These are phyloP conservation scores for Actinemys pallida DNA, from an alignment of 2,113 vertebrate genomes.

Conservation along the genomic window DNA sequence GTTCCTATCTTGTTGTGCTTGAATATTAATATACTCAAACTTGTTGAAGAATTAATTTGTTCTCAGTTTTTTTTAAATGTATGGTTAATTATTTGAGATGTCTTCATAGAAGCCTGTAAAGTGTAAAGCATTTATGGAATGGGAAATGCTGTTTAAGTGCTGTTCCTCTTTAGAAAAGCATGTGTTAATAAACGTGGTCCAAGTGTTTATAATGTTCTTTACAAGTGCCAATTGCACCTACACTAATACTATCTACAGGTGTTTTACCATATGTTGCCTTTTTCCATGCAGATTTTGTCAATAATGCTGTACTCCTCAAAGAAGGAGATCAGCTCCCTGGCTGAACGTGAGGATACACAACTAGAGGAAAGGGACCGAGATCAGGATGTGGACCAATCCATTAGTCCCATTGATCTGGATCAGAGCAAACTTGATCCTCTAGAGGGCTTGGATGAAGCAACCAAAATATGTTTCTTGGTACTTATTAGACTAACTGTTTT, in stretches of 20 bases:
- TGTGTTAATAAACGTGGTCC: not conserved
- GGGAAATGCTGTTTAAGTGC: not conserved
- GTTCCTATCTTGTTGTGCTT: not conserved
- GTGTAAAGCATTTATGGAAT: not conserved
- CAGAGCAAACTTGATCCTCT: slow-evolving; percentile 90
- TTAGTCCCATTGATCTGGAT: slow-evolving; percentile 81
- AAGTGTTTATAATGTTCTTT: not conserved
- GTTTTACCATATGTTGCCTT: slow-evolving; percentile 7
- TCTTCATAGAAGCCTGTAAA: slow-evolving; percentile 2
- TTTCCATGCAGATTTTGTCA: slow-evolving; percentile 85
- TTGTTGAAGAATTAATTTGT: not conserved
- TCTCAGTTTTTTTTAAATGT: not conserved
- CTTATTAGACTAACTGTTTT: not conserved
- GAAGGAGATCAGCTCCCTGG: slow-evolving; percentile 88
- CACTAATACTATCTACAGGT: slow-evolving; percentile 4
- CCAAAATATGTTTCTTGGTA: slow-evolving; percentile 97
- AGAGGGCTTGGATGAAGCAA: slow-evolving; percentile 95
- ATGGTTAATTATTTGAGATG: not conserved
- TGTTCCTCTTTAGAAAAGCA: not conserved
- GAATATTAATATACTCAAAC: not conserved
- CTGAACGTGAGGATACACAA: slow-evolving; percentile 82
- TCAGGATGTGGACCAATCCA: slow-evolving; percentile 86
- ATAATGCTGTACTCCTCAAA: slow-evolving; percentile 98
- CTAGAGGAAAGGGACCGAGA: slow-evolving; percentile 83
- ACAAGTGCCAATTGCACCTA: not conserved